Evolutionary conservation across 2,888 invertebrate species (phyloP).

Genomic region (Agrotis puta): DNA sequence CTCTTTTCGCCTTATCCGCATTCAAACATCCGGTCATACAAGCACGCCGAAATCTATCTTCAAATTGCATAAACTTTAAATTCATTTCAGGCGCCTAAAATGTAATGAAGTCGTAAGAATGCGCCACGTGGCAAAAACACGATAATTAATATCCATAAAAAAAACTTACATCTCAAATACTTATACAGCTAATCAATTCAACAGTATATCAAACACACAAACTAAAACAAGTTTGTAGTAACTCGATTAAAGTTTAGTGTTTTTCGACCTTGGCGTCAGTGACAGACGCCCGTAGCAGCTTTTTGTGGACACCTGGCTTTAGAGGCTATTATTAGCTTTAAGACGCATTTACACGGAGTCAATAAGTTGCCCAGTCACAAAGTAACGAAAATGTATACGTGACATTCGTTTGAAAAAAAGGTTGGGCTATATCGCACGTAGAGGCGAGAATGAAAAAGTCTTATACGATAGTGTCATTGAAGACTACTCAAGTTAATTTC

Average conservation of each 20-base stretch:
- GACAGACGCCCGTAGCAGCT: conserved; percentile 48
- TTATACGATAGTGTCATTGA: no score
- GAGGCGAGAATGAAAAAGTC: no score
- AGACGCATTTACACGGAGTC: conserved; percentile 10
- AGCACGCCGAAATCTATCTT: no score
- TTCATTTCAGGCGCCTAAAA: not conserved
- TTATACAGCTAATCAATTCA: conserved; percentile 39
- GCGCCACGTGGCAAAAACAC: conserved; percentile 11
- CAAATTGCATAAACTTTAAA: no score
- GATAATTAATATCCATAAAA: not conserved
- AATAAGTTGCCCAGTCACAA: not conserved
- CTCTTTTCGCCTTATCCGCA: no score
- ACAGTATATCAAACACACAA: conserved; percentile 12
- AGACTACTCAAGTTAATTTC: no score
- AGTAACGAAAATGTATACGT: not conserved
- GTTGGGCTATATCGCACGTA: not conserved
- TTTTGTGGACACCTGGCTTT: conserved; percentile 60
- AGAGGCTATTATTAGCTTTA: conserved; percentile 43
- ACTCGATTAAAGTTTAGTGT: conserved; percentile 53
- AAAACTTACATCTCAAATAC: conserved; percentile 17
- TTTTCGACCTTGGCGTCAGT: conserved; percentile 60
- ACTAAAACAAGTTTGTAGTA: conserved; percentile 52
- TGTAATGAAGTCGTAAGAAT: no score
- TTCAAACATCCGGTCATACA: no score
- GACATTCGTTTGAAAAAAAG: not conserved